Base-by-base conservation (phyloP, 1,140 invertebrate species). In the Druon quercuslanigerum region DNA sequence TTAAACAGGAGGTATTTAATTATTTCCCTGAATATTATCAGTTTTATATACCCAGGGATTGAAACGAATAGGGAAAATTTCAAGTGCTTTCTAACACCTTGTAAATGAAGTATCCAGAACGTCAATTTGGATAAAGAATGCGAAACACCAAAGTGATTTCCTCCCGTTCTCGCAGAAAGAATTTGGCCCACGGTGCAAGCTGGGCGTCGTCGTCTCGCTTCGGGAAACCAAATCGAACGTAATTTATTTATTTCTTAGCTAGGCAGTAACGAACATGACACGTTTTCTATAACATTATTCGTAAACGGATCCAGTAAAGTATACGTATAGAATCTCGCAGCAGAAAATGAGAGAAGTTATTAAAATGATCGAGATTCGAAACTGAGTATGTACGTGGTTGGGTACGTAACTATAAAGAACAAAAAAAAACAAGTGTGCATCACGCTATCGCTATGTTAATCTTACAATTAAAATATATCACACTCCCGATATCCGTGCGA, bases 241-340 rank as follows among this genome's bases (percentile, higher is more conserved):
- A 79, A 83, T 83, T 84, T 82, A 84, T 84, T 84, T 84, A 84
- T 81, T 82, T 79, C 71, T 83, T 83, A 80, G 75, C 60, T 81
- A 81, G 80, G 78, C 72, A 74, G 72, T 77, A 75, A 79, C 52
- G 77, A 80, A 81, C 81, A 82, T 83, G 81, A 84, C 83, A 82
- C 78, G 74, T 66, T 70, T 78, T 74, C 73, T 79, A 75, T 78
- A 79, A 80, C 79, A 76, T 81, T 72, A 77, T 75, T 56, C 75
- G 50, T 79, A 78, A 76, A 80, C 76, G 78, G 80, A 82, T 77
- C 77, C 79, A 77, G 79, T 74, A 75, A 83, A 66, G 60, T 66
- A 66, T 66, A 66, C 60, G 60, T 66, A 66, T 66, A 66, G 60
- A 66, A 66, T 66, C 60, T 66, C 60, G 25, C 60, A 66, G 33